Base-by-base conservation (phyloP, 2,113 vertebrate genomes). In the Cottus gobio region DNA sequence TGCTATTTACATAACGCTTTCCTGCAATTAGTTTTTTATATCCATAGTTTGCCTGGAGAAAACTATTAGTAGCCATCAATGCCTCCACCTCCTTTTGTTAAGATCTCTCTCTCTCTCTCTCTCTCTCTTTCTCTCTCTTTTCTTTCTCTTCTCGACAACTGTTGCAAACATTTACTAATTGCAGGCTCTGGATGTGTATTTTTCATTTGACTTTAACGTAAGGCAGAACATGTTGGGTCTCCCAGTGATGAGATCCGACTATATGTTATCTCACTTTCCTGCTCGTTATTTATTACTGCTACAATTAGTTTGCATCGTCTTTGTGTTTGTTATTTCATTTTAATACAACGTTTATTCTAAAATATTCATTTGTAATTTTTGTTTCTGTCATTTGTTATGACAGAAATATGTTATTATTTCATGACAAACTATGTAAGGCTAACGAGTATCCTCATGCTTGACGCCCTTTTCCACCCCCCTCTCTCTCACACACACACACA, bases 381-480 rank as follows among this genome's bases (percentile, higher is more conserved):
- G 62, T 66, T 28, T 50, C 3, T 37, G 5, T 50, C 5, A 42
- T 58, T 77, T 42, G 2, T 22, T 20, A 16, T 64, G 2, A 22
- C 16, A 66, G 26, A 48, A 30, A 28, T 50, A 50, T 1, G 26
- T 31, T 34, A 11, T 39, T 20, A 26, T 39, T 1, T 24, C 31
- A 10, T 52, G 50, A 10, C 39, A 67, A 48, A 58, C 20, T 67
- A 56, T 73, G 37, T 42, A 50, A 68, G 9, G 56, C n/a, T n/a
- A 75, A 54, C 44, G 52, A 30, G 67, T 62, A 46, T 83, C 71
- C 60, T 66, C 24, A 18, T 48, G 44, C 71, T 69, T 58, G 81
- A 50, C 3, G 36, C 73, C 62, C 65, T 68, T 63, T n/a, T n/a
- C n/a, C n/a, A n/a, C 72, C 82, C 86, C 80, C 71, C 87, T 85